These are phyloP conservation scores for Pseudococcus viburni DNA, from an alignment of 2,888 invertebrate species.

Conservation along the genomic window DNA sequence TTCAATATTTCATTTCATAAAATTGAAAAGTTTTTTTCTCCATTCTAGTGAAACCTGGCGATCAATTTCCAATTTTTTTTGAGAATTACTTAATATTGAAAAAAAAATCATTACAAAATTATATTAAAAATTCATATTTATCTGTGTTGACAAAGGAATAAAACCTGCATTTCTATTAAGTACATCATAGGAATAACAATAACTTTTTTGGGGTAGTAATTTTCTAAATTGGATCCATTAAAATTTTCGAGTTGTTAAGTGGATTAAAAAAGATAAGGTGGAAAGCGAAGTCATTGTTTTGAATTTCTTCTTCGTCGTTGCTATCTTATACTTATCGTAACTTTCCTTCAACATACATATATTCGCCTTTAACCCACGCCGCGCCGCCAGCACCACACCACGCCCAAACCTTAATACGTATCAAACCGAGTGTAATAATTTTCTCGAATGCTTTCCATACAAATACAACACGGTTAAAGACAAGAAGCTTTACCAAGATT, in stretches of 20 bases:
- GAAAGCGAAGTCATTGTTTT: neutral
- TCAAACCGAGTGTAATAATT: slow-evolving; percentile 45
- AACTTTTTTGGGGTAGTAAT: neutral
- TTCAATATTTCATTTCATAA: too few relatives aligned
- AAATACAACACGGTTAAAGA: neutral
- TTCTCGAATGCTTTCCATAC: neutral
- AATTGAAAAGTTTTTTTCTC: too few relatives aligned
- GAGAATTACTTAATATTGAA: too few relatives aligned
- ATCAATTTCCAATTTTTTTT: too few relatives aligned
- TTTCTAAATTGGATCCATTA: neutral
- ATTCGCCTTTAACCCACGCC: neutral
- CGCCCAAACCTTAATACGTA: neutral
- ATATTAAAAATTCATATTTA: too few relatives aligned
- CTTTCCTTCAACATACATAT: neutral
- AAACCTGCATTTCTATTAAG: too few relatives aligned
- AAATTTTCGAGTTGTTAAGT: slow-evolving; percentile 28
- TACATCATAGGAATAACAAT: too few relatives aligned
- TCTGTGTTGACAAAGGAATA: too few relatives aligned
- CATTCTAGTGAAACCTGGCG: too few relatives aligned
- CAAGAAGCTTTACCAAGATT: neutral
- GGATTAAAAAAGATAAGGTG: slow-evolving; percentile 36
- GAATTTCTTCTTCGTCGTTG: neutral
- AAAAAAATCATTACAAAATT: too few relatives aligned
- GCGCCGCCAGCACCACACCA: too few relatives aligned
- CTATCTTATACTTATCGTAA: neutral